These are phyloP conservation scores for Trachelipus rathkii DNA, from an alignment of 1,140 invertebrate genomes.

Conservation along the genomic window DNA sequence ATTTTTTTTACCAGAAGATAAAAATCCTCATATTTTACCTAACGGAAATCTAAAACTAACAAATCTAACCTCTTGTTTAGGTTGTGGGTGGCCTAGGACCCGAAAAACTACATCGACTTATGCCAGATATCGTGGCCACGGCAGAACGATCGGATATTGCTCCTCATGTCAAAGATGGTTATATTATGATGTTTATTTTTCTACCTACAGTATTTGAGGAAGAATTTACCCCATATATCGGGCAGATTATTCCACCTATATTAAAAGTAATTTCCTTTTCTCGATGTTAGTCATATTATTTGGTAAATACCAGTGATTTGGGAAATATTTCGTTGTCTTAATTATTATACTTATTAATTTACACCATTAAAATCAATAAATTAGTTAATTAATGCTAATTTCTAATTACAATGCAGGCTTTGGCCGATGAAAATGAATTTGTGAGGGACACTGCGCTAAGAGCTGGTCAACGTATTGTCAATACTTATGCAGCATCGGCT, in stretches of 20 bases:
- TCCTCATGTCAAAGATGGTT: conserved; percentile 97
- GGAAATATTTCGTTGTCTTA: too few relatives aligned
- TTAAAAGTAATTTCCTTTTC: conserved; percentile 61
- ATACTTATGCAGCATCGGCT: conserved; percentile 91
- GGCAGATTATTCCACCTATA: conserved; percentile 95
- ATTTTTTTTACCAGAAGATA: too few relatives aligned
- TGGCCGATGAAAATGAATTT: conserved; percentile 99
- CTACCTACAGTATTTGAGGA: conserved; percentile 93
- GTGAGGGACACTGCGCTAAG: conserved; percentile 93
- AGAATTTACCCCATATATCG: conserved; percentile 94
- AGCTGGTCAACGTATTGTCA: conserved; percentile 95
- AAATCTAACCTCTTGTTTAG: conserved; percentile 50
- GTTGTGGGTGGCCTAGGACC: conserved; percentile 93
- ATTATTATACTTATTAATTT: too few relatives aligned
- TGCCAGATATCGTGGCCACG: conserved; percentile 97
- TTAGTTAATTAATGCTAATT: background rate
- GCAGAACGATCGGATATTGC: conserved; percentile 91
- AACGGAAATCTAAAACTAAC: conserved; percentile 48
- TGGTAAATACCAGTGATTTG: too few relatives aligned
- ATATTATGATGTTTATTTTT: conserved; percentile 99
- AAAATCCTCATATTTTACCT: too few relatives aligned
- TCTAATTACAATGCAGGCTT: conserved; percentile 57
- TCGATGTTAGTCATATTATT: too few relatives aligned
- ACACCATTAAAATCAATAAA: background rate
- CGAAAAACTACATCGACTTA: conserved; percentile 89